phyloP scores from a whole-genome alignment of 2,888 invertebrate genomes.

The Mesoligia furuncula region DNA sequence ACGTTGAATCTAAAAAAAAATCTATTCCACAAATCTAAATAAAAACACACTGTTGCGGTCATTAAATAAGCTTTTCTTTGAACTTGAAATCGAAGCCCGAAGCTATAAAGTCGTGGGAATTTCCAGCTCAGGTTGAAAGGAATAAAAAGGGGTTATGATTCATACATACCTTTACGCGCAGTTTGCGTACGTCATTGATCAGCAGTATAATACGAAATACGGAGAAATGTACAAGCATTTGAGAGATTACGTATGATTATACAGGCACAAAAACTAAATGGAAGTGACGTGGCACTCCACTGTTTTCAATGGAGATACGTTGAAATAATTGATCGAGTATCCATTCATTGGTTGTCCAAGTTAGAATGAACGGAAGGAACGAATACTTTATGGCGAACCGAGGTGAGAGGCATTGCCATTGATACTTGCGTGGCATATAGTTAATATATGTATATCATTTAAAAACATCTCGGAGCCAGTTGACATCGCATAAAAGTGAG shows the following conservation, averaged over 20 bases:
- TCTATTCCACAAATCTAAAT: slow-evolving; percentile 51
- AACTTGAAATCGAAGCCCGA: slow-evolving; percentile 74
- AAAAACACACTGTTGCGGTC: slow-evolving; percentile 58
- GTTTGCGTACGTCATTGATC: slow-evolving; percentile 60
- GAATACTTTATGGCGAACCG: slow-evolving; percentile 18
- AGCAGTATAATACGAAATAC: slow-evolving; percentile 26
- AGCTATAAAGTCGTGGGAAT: slow-evolving; percentile 76
- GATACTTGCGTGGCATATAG: slow-evolving; percentile 5
- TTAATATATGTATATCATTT: neutral
- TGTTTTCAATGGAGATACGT: slow-evolving; percentile 9
- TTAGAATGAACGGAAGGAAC: slow-evolving; percentile 43
- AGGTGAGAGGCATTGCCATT: slow-evolving; percentile 28
- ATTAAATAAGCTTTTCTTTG: slow-evolving; percentile 69
- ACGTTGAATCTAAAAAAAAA: slow-evolving; percentile 23
- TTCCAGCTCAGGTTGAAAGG: slow-evolving; percentile 70
- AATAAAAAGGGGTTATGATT: slow-evolving; percentile 76
- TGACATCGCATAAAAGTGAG: neutral
- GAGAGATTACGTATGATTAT: slow-evolving; percentile 18
- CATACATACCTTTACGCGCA: slow-evolving; percentile 68
- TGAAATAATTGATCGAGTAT: slow-evolving; percentile 22
- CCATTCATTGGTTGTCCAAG: slow-evolving; percentile 35
- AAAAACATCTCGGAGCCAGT: neutral
- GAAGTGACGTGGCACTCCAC: slow-evolving; percentile 8
- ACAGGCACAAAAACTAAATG: slow-evolving; percentile 33
- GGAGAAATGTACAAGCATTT: slow-evolving; percentile 17